These are phyloP conservation scores for Anolis sagrei DNA, from an alignment of 2,113 vertebrate species.

Conservation along the genomic window DNA sequence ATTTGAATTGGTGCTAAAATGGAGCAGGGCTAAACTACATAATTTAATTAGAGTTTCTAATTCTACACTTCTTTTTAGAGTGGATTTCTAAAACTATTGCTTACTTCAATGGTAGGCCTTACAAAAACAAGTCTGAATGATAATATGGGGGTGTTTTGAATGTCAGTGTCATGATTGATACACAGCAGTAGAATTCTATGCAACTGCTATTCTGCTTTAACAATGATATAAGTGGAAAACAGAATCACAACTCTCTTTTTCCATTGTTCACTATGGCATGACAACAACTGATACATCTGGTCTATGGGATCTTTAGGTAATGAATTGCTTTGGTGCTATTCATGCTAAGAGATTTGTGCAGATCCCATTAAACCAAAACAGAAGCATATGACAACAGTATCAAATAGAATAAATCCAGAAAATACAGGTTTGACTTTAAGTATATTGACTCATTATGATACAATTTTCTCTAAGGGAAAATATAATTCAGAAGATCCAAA, in stretches of 20 bases:
- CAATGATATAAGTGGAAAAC: not conserved
- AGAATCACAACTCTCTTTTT: too few relatives aligned
- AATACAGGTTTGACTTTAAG: too few relatives aligned
- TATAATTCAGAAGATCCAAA: too few relatives aligned
- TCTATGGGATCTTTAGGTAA: not conserved
- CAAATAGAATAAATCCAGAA: too few relatives aligned
- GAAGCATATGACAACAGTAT: too few relatives aligned
- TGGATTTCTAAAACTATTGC: not conserved
- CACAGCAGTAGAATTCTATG: not conserved
- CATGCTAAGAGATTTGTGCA: not conserved
- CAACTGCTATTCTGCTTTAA: not conserved
- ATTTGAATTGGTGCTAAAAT: constrained; percentile 15
- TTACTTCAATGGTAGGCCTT: not conserved
- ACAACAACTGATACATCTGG: not conserved
- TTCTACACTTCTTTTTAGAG: not conserved
- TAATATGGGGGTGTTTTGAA: not conserved
- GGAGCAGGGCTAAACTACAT: not conserved
- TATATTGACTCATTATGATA: too few relatives aligned
- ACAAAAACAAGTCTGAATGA: not conserved
- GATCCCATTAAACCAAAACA: not conserved
- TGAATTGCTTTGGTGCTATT: not conserved
- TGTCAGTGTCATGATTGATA: not conserved
- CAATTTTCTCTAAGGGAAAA: too few relatives aligned
- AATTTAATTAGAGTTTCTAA: constrained; percentile 4
- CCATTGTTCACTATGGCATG: too few relatives aligned